Base-by-base conservation (phyloP, 2,797 vertebrate genomes). In the Morelia viridis region DNA sequence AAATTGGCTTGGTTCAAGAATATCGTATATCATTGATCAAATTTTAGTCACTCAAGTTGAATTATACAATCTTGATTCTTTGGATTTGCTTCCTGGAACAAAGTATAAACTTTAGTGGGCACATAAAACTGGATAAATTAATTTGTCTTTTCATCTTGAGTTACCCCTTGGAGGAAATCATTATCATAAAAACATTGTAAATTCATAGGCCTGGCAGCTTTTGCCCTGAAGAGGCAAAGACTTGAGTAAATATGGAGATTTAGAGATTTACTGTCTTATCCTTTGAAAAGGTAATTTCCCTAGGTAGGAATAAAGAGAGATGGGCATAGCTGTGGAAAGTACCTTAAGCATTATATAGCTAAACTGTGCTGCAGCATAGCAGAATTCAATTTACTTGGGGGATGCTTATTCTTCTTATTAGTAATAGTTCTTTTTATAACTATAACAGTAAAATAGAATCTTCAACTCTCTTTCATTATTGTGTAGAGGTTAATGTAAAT, bases 191-290 rank as follows among this genome's bases (percentile, higher is more conserved):
- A 97, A 95, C 85, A 95, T 91, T 96, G 92, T 95, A 96, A 97
- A 97, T 97, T 96, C 96, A 96, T 95, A 96, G 95, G 94, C 96
- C 96, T 96, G 96, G 95, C 96, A 97, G 96, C 94, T 96, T 97
- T 93, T 96, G 94, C 96, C 96, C 95, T 96, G 94, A 93, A 97
- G 96, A 96, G 94, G 95, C 91, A 95, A 22, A 10, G 94, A 96
- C 95, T 96, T 96, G 96, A 96, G 95, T 97, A 96, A 97, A 97
- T 97, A 97, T 96, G 96, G 95, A 97, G 96, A 97, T 97, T 96
- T 96, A 96, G 96, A 97, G 96, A 96, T 96, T 96, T 96, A 96
- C 94, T 96, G 94, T 96, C 95, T 95, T 95, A 96, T 94, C 91
- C 95, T 96, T 96, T 97, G 96, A 96, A 96, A 96, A 96, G 89